Evolutionary conservation across 2,113 vertebrate genomes (phyloP).

Genomic region (Tragelaphus imberbis): DNA sequence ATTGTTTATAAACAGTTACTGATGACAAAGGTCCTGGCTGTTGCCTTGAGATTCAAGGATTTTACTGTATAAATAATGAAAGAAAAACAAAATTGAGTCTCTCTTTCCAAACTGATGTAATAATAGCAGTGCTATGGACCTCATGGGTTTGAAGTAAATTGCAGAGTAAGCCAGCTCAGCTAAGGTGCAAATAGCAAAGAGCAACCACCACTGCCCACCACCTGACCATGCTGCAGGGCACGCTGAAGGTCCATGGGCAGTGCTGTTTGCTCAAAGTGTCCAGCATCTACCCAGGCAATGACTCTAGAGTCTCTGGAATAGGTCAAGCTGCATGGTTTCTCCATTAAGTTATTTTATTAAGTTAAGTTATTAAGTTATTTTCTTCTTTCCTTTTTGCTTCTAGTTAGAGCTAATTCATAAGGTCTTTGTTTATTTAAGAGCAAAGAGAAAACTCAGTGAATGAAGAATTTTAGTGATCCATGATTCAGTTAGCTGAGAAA

Average conservation of each 20-base stretch:
- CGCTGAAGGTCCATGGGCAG: not conserved
- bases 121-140: not conserved
- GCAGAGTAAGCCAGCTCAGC: conserved; percentile 22
- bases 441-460: not conserved
- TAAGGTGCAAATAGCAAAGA: not conserved
- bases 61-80: conserved; percentile 53
- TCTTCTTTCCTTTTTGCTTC: not conserved
- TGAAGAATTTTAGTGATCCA: not conserved
- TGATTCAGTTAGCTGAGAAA: not conserved
- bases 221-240: not conserved
- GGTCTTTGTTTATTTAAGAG: not conserved
- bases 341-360: not conserved
- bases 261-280: not conserved
- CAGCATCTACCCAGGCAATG: not conserved
- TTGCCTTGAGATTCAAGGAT: not conserved
- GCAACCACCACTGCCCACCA: not conserved
- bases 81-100: not conserved
- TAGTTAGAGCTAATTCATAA: not conserved
- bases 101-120: conserved; percentile 4
- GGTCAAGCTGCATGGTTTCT: not conserved
- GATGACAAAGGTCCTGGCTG: not conserved
- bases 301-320: not conserved
- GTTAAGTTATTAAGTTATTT: not conserved
- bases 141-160: conserved; percentile 38
- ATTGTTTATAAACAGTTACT: conserved; percentile 39